Evolutionary conservation across 2,888 invertebrate species (phyloP).

Genomic region (Oscheius sp.): DNA sequence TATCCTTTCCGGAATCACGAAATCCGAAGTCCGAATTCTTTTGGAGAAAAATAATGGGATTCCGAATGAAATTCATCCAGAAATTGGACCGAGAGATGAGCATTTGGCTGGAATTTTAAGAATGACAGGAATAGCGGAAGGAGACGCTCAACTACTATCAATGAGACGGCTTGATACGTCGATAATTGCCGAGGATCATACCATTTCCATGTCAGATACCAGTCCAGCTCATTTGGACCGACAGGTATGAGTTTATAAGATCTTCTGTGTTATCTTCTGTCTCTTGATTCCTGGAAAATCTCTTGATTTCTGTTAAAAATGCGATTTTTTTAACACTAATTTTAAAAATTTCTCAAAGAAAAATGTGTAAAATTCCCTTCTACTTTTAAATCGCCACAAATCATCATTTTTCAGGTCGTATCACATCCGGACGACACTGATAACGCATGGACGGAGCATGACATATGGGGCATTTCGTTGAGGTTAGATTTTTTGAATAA

Average conservation of each 20-base stretch:
- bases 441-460: conserved; percentile 68
- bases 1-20: conserved; percentile 40
- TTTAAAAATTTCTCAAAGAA: too few relatives aligned
- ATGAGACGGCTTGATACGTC: conserved; percentile 49
- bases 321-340: too few relatives aligned
- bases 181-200: conserved; percentile 34
- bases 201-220: conserved; percentile 38
- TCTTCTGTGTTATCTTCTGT: too few relatives aligned
- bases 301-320: too few relatives aligned
- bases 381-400: too few relatives aligned
- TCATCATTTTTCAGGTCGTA: too few relatives aligned
- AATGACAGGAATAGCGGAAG: conserved; percentile 47
- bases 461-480: conserved; percentile 57
- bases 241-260: conserved; percentile 8
- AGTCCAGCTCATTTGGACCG: conserved; percentile 41
- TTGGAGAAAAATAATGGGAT: conserved; percentile 42
- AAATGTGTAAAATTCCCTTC: too few relatives aligned
- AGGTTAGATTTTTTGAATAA: conserved; percentile 29
- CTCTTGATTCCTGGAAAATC: too few relatives aligned
- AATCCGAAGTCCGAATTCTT: conserved; percentile 32
- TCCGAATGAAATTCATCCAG: conserved; percentile 58
- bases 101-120: conserved; percentile 44
- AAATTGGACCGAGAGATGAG: conserved; percentile 49
- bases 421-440: conserved; percentile 62
- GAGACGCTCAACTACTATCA: conserved; percentile 49